Percentiles rank a stretch among this genome's conserved stretches.
These are phyloP conservation scores for Mormyrus iriodes DNA, from an alignment of 2,113 vertebrate species.

Conservation along the genomic window DNA sequence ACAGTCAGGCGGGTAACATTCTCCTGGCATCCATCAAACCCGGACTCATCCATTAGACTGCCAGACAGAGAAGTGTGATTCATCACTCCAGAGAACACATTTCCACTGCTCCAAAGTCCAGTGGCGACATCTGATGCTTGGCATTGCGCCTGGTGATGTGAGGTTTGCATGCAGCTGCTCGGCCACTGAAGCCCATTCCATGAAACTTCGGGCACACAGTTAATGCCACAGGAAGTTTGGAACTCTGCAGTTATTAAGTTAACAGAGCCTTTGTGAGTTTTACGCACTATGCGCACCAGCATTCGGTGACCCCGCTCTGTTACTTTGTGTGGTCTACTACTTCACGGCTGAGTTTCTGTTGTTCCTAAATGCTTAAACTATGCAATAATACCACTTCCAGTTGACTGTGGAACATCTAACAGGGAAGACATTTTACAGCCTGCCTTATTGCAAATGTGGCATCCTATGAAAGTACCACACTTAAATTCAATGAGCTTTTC, in stretches of 20 bases:
- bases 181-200: no score
- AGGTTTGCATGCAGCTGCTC: no score
- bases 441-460: neutral
- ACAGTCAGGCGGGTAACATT: neutral
- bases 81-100: neutral
- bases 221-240: neutral
- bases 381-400: no score
- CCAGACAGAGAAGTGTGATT: neutral
- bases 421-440: neutral
- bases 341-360: neutral
- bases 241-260: neutral
- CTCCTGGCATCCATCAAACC: neutral
- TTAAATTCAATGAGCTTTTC: neutral
- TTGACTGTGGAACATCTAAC: no score
- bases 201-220: neutral
- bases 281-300: no score
- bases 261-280: no score
- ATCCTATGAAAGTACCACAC: neutral
- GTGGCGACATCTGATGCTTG: neutral
- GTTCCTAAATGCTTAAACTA: no score
- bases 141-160: neutral
- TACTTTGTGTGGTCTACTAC: neutral
- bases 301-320: no score
- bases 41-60: neutral
- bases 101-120: neutral